A percentile compares a stretch with the other conserved stretches of the same genome.
These are phyloP conservation scores for Perithous albicinctus DNA, from an alignment of 2,888 invertebrate species.

Conservation along the genomic window DNA sequence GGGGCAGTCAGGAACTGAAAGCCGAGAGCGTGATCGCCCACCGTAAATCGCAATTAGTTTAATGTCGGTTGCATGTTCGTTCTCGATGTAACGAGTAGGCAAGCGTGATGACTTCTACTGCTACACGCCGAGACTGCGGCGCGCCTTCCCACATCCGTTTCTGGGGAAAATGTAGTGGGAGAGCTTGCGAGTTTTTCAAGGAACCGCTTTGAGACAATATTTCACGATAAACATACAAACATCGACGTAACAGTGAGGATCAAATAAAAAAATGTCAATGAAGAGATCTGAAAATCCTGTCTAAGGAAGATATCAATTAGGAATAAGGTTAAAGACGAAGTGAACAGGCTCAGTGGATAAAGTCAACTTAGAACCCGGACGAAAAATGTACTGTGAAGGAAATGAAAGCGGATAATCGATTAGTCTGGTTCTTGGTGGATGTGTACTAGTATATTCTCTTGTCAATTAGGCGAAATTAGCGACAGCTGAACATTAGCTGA, in stretches of 20 bases:
- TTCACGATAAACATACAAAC: conserved; percentile 4
- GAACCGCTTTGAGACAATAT: not conserved
- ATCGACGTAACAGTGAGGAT: not conserved
- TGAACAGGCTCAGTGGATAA: not conserved
- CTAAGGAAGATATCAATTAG: not conserved
- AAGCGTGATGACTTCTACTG: conserved; percentile 65
- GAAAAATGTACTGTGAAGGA: not conserved
- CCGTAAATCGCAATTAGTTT: conserved; percentile 81
- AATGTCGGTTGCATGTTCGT: conserved; percentile 77
- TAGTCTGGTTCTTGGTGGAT: not conserved
- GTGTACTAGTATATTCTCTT: not conserved
- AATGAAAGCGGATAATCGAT: conserved; percentile 10
- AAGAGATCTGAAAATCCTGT: not conserved
- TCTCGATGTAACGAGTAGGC: conserved; percentile 50
- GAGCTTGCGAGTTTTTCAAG: not conserved
- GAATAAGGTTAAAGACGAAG: conserved; percentile 6
- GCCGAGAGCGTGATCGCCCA: conserved; percentile 18
- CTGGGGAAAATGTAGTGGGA: not conserved
- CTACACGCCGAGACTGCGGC: conserved; percentile 17
- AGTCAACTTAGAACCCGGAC: not conserved
- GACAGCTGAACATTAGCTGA: not conserved
- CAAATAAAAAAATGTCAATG: not conserved
- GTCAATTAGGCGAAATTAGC: conserved; percentile 13
- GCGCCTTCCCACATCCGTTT: not conserved
- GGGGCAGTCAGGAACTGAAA: not conserved